Percentiles rank a stretch among this genome's conserved stretches.
These are phyloP conservation scores for Trissolcus basalis DNA, from an alignment of 1,140 invertebrate species.

Conservation along the genomic window DNA sequence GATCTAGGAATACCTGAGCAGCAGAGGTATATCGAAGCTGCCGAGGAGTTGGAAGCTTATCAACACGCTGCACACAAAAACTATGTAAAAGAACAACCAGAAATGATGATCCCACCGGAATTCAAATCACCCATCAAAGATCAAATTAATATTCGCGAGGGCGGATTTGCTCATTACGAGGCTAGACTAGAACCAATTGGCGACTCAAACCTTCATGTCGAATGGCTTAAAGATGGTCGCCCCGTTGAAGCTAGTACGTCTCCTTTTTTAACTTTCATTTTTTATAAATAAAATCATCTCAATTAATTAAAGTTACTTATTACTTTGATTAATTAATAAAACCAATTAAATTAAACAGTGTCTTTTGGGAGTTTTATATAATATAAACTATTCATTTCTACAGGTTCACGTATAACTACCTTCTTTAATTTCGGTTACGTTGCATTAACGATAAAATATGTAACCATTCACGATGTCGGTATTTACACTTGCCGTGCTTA, in stretches of 20 bases:
- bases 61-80: constrained; percentile 85
- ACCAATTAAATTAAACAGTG: no score
- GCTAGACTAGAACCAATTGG: constrained; percentile 94
- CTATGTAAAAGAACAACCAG: constrained; percentile 85
- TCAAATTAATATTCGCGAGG: constrained; percentile 91
- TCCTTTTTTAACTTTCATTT: no score
- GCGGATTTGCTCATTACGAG: constrained; percentile 96
- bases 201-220: constrained; percentile 92
- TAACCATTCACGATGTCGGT: constrained; percentile 93
- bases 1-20: constrained; percentile 94
- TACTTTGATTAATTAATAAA: no score
- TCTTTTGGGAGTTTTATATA: no score
- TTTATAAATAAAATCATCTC: no score
- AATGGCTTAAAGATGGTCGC: constrained; percentile 96
- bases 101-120: constrained; percentile 87
- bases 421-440: constrained; percentile 98
- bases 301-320: no score
- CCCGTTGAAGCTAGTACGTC: constrained; percentile 88
- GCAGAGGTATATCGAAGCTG: constrained; percentile 93
- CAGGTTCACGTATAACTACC: constrained; percentile 91
- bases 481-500: constrained; percentile 92
- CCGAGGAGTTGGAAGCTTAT: constrained; percentile 94
- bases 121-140: constrained; percentile 96
- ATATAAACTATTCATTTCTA: constrained; percentile 29
- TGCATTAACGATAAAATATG: constrained; percentile 95